phyloP scores from a whole-genome alignment of 2,113 vertebrate species.

The Salvelinus fontinalis region DNA sequence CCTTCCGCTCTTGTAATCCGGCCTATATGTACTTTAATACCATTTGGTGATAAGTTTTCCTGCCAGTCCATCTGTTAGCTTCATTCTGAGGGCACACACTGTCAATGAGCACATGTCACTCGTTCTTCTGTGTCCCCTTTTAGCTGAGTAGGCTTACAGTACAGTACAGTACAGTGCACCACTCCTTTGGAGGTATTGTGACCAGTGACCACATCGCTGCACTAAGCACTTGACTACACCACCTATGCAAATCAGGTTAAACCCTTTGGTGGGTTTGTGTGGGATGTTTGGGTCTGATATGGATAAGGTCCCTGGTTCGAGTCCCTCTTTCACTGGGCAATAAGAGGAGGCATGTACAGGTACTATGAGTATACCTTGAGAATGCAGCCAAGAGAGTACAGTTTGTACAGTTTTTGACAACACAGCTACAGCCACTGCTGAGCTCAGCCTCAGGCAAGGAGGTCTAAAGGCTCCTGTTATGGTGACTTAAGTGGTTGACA shows the following conservation, averaged over 20 bases:
- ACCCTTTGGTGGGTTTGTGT: not conserved
- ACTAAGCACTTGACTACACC: not conserved
- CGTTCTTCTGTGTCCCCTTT: constrained; percentile 7
- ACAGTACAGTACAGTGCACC: not conserved
- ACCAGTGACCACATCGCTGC: not conserved
- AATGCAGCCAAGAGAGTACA: not conserved
- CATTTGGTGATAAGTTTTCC: constrained; percentile 51
- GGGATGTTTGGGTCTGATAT: not conserved
- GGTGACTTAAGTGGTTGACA: not conserved
- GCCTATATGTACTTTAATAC: constrained; percentile 49
- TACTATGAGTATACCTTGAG: not conserved
- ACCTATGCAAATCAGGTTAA: not conserved
- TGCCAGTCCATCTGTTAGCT: constrained; percentile 55
- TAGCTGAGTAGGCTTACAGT: constrained; percentile 21
- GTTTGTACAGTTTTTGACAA: not conserved
- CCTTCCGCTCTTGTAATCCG: not conserved
- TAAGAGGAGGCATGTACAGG: not conserved
- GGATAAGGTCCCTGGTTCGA: not conserved
- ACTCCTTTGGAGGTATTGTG: not conserved
- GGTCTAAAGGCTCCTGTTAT: not conserved
- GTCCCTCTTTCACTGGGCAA: not conserved
- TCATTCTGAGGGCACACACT: no score
- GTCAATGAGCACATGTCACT: no score
- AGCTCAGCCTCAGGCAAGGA: not conserved
- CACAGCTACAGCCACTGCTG: no score